phyloP scores from a whole-genome alignment of 2,797 vertebrate genomes.

The Microctenopoma steveboyesi region DNA sequence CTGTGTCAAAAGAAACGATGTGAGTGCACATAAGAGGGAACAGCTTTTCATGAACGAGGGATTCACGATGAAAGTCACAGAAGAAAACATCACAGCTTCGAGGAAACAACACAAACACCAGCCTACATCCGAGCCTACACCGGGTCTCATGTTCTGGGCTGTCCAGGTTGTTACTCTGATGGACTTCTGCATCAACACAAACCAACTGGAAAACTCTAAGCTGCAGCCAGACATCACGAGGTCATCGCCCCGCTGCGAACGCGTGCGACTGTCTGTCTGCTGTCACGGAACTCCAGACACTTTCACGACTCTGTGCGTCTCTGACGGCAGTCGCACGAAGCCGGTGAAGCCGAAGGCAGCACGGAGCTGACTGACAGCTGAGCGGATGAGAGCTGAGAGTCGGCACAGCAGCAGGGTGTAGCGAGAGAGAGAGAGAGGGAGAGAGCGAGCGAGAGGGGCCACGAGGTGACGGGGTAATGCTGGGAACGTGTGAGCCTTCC shows the following conservation, averaged over 20 bases:
- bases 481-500: slow-evolving; percentile 50
- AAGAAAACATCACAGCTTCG: no score
- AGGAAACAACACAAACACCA: no score
- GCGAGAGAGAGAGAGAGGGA: slow-evolving; percentile 1
- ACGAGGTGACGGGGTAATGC: not conserved
- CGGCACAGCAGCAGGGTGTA: slow-evolving; percentile 27
- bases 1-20: no score
- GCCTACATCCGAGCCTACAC: no score
- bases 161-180: no score
- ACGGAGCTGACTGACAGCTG: slow-evolving; percentile 55
- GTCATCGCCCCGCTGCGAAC: slow-evolving; percentile 14
- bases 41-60: no score
- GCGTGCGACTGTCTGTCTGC: not conserved
- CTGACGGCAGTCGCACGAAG: not conserved
- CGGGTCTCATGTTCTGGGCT: no score
- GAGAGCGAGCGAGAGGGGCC: no score
- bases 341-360: slow-evolving; percentile 25
- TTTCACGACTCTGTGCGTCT: not conserved
- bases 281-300: not conserved
- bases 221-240: not conserved
- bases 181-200: not conserved
- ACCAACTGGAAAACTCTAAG: not conserved
- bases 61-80: no score
- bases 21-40: no score
- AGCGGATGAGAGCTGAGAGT: slow-evolving; percentile 53